These are phyloP conservation scores for Agrochola litura DNA, from an alignment of 2,888 invertebrate genomes.

Conservation along the genomic window DNA sequence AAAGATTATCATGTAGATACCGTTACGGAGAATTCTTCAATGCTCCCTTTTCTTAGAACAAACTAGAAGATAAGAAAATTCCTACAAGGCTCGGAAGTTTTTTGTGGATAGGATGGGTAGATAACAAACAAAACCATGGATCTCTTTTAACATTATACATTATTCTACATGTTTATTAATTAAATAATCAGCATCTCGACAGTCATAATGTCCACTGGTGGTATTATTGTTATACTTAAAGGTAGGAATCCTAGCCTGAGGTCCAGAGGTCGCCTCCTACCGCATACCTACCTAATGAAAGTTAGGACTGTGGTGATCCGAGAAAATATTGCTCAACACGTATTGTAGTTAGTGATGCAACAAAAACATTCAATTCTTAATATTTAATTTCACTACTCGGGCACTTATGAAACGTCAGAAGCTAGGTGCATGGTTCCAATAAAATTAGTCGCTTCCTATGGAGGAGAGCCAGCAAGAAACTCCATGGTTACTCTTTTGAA, in stretches of 20 bases:
- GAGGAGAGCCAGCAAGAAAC: no score
- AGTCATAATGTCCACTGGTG: background rate
- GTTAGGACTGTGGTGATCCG: no score
- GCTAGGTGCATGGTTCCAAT: no score
- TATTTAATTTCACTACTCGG: no score
- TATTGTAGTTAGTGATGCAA: background rate
- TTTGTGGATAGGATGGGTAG: conserved; percentile 3
- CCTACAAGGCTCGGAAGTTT: background rate
- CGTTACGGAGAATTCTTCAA: conserved; percentile 16
- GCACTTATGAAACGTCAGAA: no score
- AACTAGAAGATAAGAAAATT: conserved; percentile 47
- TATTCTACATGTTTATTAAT: background rate
- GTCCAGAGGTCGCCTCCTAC: background rate
- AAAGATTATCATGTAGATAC: conserved; percentile 28
- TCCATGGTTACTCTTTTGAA: no score
- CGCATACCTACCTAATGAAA: background rate
- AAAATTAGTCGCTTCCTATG: no score
- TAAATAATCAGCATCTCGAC: background rate
- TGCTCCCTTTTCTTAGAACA: conserved; percentile 3
- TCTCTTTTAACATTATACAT: background rate
- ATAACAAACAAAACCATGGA: conserved; percentile 6
- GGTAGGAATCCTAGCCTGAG: background rate
- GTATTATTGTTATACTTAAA: background rate
- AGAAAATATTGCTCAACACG: background rate
- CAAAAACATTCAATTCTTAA: background rate